Percentiles rank a stretch among this genome's conserved stretches.
Conservation (phyloP, 2,113 vertebrate species). For the human region DNA sequence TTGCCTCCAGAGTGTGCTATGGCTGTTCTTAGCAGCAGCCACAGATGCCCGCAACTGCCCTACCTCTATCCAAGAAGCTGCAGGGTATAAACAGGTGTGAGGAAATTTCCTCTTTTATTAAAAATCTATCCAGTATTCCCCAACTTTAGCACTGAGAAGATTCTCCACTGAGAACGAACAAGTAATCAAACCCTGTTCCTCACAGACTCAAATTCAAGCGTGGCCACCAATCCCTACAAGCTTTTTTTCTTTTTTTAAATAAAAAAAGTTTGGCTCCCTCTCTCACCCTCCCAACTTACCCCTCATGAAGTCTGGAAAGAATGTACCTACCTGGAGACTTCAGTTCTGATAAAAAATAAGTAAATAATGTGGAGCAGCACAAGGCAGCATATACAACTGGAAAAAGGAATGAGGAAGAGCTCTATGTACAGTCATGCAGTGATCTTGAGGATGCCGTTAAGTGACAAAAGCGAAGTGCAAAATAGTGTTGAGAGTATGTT, state of each 20-base stretch:
- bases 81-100: neutral
- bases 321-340: neutral
- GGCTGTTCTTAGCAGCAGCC: neutral
- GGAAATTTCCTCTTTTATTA: conserved; percentile 9
- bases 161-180: neutral
- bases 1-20: neutral
- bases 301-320: neutral
- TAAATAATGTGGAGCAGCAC: neutral
- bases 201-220: neutral
- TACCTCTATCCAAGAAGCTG: neutral
- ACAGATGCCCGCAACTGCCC: neutral
- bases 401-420: neutral
- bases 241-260: neutral
- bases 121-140: conserved; percentile 10
- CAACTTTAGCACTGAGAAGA: neutral
- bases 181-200: neutral
- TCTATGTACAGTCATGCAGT: neutral
- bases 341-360: neutral
- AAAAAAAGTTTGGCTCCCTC: neutral
- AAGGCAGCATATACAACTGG: neutral
- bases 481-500: neutral
- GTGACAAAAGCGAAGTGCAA: neutral
- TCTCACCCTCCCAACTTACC: neutral
- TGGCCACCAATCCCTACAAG: neutral
- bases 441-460: neutral